Percentiles rank a stretch among this genome's conserved stretches.
Evolutionary conservation across 2,888 invertebrate genomes (phyloP).

Genomic region (Lasioglossum leucozonium): DNA sequence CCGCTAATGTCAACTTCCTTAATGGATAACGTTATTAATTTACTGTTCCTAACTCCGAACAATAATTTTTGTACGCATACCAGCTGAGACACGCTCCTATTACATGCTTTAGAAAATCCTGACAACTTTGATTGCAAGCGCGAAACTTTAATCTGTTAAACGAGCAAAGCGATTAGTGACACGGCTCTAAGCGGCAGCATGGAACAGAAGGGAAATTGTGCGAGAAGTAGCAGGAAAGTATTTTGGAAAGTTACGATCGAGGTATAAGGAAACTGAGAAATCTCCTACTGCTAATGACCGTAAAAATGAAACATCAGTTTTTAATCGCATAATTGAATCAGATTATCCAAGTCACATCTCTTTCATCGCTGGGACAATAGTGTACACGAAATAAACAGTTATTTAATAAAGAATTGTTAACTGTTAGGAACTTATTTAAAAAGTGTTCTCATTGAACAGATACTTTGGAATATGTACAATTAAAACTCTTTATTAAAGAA

Average conservation of each 20-base stretch:
- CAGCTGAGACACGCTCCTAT: conserved; percentile 3
- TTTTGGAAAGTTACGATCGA: background rate
- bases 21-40: background rate
- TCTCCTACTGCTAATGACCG: background rate
- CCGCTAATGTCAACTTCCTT: background rate
- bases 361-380: background rate
- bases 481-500: background rate
- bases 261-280: background rate
- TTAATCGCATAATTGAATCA: background rate
- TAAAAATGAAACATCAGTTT: background rate
- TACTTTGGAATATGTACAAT: background rate
- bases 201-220: conserved; percentile 10
- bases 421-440: background rate
- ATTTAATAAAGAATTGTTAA: background rate
- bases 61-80: background rate
- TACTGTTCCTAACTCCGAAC: background rate
- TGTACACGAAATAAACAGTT: background rate
- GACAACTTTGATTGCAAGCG: conserved; percentile 35
- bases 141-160: conserved; percentile 39
- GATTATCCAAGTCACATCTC: background rate
- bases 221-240: background rate
- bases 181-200: background rate
- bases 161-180: conserved; percentile 25
- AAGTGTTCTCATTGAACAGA: background rate
- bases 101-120: background rate